Evolutionary conservation across 2,888 invertebrate genomes (phyloP).

Genomic region (Mesorhabditis sp.): DNA sequence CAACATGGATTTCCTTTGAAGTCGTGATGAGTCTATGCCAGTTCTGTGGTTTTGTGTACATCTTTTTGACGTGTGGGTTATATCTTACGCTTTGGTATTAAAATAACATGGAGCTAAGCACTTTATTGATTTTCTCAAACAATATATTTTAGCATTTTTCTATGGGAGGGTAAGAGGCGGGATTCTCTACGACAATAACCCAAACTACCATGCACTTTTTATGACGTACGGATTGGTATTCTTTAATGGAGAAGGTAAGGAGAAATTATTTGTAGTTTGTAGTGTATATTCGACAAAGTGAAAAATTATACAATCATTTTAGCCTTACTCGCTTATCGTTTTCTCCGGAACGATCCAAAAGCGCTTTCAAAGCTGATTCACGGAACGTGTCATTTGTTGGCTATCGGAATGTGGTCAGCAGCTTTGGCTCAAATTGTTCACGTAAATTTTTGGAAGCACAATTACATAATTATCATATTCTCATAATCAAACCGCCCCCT

Average conservation of each 20-base stretch:
- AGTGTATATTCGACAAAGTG: neutral
- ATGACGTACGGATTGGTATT: constrained; percentile 42
- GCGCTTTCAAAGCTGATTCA: constrained; percentile 43
- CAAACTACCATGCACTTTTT: constrained; percentile 32
- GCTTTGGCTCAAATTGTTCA: constrained; percentile 30
- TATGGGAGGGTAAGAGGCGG: neutral
- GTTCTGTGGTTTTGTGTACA: neutral
- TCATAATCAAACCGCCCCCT: no score
- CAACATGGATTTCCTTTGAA: constrained; percentile 3
- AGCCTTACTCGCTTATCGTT: constrained; percentile 45
- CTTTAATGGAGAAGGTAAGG: constrained; percentile 49
- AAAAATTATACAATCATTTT: constrained; percentile 14
- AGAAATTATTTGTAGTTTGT: neutral
- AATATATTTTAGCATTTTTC: neutral
- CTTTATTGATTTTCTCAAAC: neutral
- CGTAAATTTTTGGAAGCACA: neutral
- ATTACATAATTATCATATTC: neutral
- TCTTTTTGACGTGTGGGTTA: neutral
- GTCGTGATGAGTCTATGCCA: neutral
- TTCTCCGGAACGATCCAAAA: constrained; percentile 39
- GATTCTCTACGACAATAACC: constrained; percentile 7
- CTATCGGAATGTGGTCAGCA: constrained; percentile 29
- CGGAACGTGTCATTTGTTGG: constrained; percentile 31
- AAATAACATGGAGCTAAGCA: neutral
- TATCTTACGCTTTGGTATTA: neutral